phyloP scores from a whole-genome alignment of 2,113 vertebrate species.

The Gavialis gangeticus region DNA sequence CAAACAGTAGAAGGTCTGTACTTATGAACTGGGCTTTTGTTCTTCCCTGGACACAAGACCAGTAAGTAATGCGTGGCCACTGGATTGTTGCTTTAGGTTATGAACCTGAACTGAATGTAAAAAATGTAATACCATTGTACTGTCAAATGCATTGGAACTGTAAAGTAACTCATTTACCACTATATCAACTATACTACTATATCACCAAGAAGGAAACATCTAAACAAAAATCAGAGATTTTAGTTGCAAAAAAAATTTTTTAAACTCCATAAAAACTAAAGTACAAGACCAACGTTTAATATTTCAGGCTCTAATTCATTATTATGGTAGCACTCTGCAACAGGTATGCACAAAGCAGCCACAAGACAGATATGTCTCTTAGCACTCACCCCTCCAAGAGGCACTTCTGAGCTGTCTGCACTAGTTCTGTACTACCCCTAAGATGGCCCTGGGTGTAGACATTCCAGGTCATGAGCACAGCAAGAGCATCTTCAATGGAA shows the following conservation, averaged over 20 bases:
- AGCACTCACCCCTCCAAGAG: background rate
- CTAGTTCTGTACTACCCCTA: background rate
- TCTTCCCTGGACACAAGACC: background rate
- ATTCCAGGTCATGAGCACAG: background rate
- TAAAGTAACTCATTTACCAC: background rate
- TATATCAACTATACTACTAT: background rate
- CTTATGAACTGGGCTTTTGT: slow-evolving; percentile 31
- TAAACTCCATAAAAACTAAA: too few relatives aligned
- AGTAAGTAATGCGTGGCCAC: background rate
- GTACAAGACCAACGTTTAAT: background rate
- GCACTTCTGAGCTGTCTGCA: background rate
- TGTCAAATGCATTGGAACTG: background rate
- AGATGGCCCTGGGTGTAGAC: background rate
- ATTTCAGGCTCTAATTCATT: accelerated
- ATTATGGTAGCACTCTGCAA: background rate
- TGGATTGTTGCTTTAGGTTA: background rate
- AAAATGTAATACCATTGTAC: background rate
- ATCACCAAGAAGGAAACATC: background rate
- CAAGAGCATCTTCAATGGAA: background rate
- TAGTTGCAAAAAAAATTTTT: background rate
- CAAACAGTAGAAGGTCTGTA: slow-evolving; percentile 33
- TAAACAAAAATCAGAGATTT: background rate
- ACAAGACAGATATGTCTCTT: background rate
- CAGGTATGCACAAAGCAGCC: background rate
- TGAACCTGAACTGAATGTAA: background rate